Conservation (phyloP, 1,140 invertebrate species). For the Anoplolepis gracilipes region DNA sequence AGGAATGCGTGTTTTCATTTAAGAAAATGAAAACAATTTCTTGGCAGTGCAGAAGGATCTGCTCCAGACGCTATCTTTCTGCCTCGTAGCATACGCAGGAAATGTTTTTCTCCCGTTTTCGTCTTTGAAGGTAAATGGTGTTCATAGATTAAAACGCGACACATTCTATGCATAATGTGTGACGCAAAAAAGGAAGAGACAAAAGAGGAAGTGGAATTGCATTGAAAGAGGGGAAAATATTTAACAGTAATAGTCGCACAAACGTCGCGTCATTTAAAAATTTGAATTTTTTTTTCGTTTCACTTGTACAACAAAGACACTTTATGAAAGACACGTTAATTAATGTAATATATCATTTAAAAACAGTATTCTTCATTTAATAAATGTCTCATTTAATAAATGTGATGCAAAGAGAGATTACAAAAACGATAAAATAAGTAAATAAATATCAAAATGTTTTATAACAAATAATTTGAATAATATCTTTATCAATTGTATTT, state of each 20-base stretch:
- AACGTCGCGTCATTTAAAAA: slow-evolving; percentile 1
- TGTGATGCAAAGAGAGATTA: neutral
- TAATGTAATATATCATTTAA: neutral
- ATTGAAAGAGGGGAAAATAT: neutral
- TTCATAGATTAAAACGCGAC: slow-evolving; percentile 55
- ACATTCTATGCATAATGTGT: neutral
- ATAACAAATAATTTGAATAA: neutral
- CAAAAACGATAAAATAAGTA: neutral
- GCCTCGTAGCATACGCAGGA: neutral
- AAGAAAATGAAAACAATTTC: slow-evolving; percentile 59
- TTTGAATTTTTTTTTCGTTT: neutral
- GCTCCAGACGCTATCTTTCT: slow-evolving; percentile 11
- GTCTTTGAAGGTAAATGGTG: slow-evolving; percentile 2
- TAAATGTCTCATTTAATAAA: no score
- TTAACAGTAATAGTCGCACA: slow-evolving; percentile 12
- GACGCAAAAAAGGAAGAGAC: neutral
- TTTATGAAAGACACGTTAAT: neutral
- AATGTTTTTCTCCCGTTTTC: slow-evolving; percentile 1
- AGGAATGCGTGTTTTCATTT: slow-evolving; percentile 47
- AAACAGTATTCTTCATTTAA: neutral
- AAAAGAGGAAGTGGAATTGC: neutral
- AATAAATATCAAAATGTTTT: neutral
- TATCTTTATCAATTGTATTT: neutral
- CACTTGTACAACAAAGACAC: neutral
- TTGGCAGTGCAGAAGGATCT: slow-evolving; percentile 40